Percentiles rank a stretch among this genome's conserved stretches.
Conservation (phyloP, 2,113 vertebrate genomes). For the Atrichornis clamosus region DNA sequence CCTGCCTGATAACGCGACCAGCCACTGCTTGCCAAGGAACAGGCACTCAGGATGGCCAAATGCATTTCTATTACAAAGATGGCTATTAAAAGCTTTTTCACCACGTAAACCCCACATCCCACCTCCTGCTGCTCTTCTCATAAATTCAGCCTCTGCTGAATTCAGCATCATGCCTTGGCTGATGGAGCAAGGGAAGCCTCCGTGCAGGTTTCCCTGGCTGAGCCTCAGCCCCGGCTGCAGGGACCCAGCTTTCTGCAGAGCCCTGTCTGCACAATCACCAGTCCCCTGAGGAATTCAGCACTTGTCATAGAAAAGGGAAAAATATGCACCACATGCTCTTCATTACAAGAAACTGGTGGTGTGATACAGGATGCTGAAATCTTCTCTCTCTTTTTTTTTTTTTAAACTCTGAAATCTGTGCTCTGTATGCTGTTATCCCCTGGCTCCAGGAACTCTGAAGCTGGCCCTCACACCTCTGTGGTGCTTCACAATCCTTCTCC, state of each 20-base stretch:
- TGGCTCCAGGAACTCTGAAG: not conserved
- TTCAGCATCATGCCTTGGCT: not conserved
- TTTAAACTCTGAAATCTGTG: not conserved
- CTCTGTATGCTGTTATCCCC: not conserved
- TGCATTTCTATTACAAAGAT: not conserved
- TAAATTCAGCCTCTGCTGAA: not conserved
- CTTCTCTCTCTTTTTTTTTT: not conserved
- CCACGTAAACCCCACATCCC: not conserved
- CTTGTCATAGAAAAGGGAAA: constrained; percentile 55
- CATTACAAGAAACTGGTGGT: not conserved
- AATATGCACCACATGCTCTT: constrained; percentile 19
- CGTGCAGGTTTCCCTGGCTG: accelerated
- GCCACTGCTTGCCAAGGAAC: not conserved
- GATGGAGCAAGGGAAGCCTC: not conserved
- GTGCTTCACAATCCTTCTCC: not conserved
- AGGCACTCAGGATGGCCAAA: not conserved
- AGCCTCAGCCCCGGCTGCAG: not conserved
- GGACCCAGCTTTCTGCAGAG: not conserved
- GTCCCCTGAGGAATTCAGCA: constrained; percentile 66
- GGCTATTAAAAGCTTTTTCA: not conserved
- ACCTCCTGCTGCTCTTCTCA: not conserved
- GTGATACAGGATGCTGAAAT: not conserved
- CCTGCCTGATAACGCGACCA: not conserved
- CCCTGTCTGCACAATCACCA: not conserved
- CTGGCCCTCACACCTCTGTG: not conserved